Percentiles rank a stretch among this genome's conserved stretches.
These are phyloP conservation scores for Riparia riparia DNA, from an alignment of 2,113 vertebrate species.

Conservation along the genomic window DNA sequence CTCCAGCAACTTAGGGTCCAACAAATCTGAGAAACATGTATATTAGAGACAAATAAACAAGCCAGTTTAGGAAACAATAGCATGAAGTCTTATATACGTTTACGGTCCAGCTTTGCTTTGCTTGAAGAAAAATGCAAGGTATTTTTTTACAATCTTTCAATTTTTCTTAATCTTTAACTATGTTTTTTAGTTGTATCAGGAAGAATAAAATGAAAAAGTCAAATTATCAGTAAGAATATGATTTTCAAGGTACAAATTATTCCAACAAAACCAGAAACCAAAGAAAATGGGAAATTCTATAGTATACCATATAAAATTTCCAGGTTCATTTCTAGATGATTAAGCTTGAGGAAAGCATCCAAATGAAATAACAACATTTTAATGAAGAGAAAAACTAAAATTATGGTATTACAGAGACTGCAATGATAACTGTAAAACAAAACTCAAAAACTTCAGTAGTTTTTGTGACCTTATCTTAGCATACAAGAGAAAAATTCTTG, in stretches of 20 bases:
- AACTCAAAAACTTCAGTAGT: neutral
- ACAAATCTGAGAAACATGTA: rapidly evolving
- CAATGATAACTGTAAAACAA: neutral
- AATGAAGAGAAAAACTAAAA: neutral
- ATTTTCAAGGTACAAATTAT: neutral
- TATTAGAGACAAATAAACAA: neutral
- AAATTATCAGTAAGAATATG: neutral
- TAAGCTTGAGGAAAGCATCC: neutral
- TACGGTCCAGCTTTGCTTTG: neutral
- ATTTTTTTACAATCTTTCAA: neutral
- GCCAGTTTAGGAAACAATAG: neutral
- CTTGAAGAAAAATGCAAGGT: neutral
- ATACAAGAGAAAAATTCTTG: neutral
- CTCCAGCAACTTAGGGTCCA: neutral
- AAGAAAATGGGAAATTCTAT: neutral
- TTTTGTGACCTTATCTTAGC: neutral
- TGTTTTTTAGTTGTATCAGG: neutral
- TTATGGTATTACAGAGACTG: neutral
- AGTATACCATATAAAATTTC: neutral
- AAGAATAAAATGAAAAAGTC: neutral
- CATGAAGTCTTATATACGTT: neutral
- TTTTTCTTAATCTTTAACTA: neutral
- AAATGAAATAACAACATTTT: neutral
- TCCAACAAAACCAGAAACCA: neutral
- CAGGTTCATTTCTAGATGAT: neutral